A percentile compares a stretch with the other conserved stretches of the same genome.
phyloP scores from a whole-genome alignment of 2,113 vertebrate genomes.

The Calyptommatus sinebrachiatus region DNA sequence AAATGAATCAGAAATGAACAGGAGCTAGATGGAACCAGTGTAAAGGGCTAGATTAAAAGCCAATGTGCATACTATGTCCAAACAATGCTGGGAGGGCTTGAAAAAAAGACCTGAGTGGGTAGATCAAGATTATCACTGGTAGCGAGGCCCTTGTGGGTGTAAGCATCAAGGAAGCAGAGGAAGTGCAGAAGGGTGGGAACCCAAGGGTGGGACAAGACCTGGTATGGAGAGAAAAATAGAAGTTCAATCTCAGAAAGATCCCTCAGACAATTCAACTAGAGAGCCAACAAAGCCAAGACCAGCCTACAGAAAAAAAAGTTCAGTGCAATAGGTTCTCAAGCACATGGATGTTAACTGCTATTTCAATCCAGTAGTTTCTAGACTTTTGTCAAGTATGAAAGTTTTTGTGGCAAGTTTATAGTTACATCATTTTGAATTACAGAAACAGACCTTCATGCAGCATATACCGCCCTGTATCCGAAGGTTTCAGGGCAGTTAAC shows the following conservation, averaged over 20 bases:
- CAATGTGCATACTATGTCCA: neutral
- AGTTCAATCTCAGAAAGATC: constrained; percentile 3
- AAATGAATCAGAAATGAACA: neutral
- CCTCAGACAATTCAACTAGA: neutral
- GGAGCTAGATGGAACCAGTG: neutral
- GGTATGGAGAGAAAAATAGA: neutral
- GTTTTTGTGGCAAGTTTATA: neutral
- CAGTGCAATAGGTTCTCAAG: neutral
- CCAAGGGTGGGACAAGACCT: neutral
- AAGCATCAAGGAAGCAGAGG: neutral
- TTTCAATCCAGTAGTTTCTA: neutral
- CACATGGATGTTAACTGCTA: neutral
- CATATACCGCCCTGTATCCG: too few species aligned
- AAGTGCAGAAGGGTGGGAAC: neutral
- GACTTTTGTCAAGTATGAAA: neutral
- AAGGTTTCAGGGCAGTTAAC: too few species aligned
- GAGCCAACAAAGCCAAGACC: neutral
- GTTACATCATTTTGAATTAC: too few species aligned
- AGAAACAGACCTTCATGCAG: too few species aligned
- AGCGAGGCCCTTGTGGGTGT: neutral
- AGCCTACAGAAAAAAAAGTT: neutral
- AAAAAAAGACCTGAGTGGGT: neutral
- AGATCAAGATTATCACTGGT: neutral
- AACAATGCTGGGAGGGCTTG: neutral
- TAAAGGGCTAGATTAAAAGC: constrained; percentile 17